Evolutionary conservation across 2,888 invertebrate genomes (phyloP).

Genomic region (Epirrhoe tristata): DNA sequence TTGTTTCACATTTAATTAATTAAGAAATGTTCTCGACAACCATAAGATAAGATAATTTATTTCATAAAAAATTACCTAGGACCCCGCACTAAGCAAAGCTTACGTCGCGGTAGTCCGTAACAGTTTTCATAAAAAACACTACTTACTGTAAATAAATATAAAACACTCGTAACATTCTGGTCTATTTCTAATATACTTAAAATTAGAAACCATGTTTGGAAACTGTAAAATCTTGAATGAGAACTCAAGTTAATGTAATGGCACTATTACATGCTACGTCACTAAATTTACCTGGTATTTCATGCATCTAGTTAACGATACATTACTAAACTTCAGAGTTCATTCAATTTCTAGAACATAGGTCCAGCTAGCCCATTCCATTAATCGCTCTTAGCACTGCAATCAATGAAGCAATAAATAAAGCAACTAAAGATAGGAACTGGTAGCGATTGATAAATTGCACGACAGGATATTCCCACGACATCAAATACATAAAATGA

Average conservation of each 20-base stretch:
- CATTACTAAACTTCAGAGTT: constrained; percentile 1
- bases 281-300: background rate
- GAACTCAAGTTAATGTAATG: background rate
- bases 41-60: too few species aligned
- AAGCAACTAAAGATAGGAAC: constrained; percentile 18
- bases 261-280: background rate
- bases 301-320: background rate
- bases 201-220: background rate
- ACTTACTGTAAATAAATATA: too few species aligned
- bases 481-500: constrained; percentile 24
- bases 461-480: constrained; percentile 34
- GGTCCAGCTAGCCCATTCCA: constrained; percentile 11
- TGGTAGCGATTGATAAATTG: constrained; percentile 28
- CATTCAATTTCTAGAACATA: constrained; percentile 9
- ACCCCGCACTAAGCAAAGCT: too few species aligned
- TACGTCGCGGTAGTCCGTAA: too few species aligned
- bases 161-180: too few species aligned
- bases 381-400: constrained; percentile 24
- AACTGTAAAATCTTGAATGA: background rate
- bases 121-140: too few species aligned
- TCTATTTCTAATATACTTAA: too few species aligned
- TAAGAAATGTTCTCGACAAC: background rate
- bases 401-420: constrained; percentile 29
- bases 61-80: too few species aligned
- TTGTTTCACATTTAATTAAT: background rate